These are phyloP conservation scores for Tenthredo distinguenda DNA, from an alignment of 2,888 invertebrate genomes.

Conservation along the genomic window DNA sequence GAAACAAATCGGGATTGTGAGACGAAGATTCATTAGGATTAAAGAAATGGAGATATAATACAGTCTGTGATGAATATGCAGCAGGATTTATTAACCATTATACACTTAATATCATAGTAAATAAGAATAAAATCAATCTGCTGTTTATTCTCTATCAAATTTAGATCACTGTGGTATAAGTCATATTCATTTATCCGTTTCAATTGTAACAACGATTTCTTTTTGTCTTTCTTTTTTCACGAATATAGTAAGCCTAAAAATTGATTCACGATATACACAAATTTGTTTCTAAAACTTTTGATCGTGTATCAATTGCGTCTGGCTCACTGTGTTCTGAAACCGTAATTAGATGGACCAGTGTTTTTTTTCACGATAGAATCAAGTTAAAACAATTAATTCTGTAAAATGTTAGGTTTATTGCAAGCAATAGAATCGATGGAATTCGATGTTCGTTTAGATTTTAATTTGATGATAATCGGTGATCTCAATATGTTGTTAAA, in stretches of 20 bases:
- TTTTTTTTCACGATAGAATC: background rate
- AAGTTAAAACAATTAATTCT: background rate
- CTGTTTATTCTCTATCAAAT: slow-evolving; percentile 38
- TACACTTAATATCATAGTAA: slow-evolving; percentile 48
- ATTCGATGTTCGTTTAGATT: slow-evolving; percentile 3
- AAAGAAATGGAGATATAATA: background rate
- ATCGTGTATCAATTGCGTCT: background rate
- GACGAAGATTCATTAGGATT: slow-evolving; percentile 25
- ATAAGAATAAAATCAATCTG: slow-evolving; percentile 50
- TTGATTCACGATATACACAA: background rate
- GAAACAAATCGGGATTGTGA: background rate
- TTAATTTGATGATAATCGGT: background rate
- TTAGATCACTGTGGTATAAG: slow-evolving; percentile 22
- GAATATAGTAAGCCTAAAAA: background rate
- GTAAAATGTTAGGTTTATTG: background rate
- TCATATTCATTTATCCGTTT: background rate
- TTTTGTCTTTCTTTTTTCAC: background rate
- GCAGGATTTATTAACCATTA: slow-evolving; percentile 52
- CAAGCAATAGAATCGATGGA: background rate
- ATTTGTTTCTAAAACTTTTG: background rate
- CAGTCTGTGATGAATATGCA: slow-evolving; percentile 49
- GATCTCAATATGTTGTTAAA: slow-evolving; percentile 3
- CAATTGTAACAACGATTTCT: background rate
- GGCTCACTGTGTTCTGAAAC: background rate
- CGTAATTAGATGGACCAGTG: background rate